phyloP scores from a whole-genome alignment of 1,140 invertebrate species.

The Saccostrea echinata region DNA sequence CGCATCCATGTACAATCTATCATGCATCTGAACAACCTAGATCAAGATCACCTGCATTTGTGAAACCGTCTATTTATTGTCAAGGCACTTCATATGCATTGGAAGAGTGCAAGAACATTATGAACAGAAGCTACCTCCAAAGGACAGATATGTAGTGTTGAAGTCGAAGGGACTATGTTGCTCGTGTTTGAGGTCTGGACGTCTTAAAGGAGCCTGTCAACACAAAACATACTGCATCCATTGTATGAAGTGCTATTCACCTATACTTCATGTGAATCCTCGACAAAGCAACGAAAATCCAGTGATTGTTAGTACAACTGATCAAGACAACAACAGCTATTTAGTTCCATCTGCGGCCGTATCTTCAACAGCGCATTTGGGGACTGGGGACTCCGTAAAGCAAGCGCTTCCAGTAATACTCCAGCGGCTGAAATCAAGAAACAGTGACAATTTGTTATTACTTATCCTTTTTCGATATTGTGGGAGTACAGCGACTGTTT shows the following conservation, averaged over 20 bases:
- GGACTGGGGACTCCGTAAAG: slow-evolving; percentile 15
- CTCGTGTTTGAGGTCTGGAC: slow-evolving; percentile 51
- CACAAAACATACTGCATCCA: background rate
- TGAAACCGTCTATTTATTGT: background rate
- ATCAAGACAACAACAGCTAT: background rate
- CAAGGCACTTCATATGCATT: background rate
- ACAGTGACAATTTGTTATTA: slow-evolving; percentile 43
- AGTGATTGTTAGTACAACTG: background rate
- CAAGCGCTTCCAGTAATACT: slow-evolving; percentile 46
- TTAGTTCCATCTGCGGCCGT: background rate
- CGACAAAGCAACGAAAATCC: background rate
- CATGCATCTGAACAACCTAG: background rate
- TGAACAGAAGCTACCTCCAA: background rate
- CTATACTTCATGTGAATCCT: slow-evolving; percentile 19
- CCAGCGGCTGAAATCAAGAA: slow-evolving; percentile 37
- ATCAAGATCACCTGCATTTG: too few species aligned
- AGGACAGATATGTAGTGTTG: slow-evolving; percentile 47
- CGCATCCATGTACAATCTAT: background rate
- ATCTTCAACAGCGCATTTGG: slow-evolving; percentile 4
- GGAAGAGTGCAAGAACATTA: slow-evolving; percentile 28
- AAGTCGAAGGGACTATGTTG: slow-evolving; percentile 55
- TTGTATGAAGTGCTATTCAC: background rate
- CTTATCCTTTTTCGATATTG: slow-evolving; percentile 54
- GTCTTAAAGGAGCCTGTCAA: slow-evolving; percentile 21
- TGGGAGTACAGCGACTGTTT: slow-evolving; percentile 51